Percentiles rank a stretch among this genome's conserved stretches.
Evolutionary conservation across 1,140 invertebrate genomes (phyloP).

Genomic region (Heliconius melpomene): DNA sequence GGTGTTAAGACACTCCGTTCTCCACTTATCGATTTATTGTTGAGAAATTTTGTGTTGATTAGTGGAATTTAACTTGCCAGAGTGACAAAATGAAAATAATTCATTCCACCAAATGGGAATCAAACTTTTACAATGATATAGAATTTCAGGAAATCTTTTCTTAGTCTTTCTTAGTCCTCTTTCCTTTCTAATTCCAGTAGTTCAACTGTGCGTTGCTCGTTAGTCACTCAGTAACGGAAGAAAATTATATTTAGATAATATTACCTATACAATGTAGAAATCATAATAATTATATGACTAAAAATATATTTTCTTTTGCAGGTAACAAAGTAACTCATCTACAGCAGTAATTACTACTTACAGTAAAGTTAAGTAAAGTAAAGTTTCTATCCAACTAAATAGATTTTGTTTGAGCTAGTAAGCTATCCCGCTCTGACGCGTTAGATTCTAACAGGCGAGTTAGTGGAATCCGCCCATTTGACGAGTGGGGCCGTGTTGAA

Average conservation of each 20-base stretch:
- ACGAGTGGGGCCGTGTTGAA: conserved; percentile 68
- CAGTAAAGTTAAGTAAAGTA: not conserved
- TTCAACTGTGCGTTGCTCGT: too few species aligned
- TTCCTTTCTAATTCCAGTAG: too few species aligned
- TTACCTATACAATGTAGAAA: not conserved
- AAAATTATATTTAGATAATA: not conserved
- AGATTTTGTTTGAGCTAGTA: conserved; percentile 45
- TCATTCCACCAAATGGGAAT: too few species aligned
- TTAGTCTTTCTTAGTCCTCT: too few species aligned
- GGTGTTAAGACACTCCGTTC: too few species aligned
- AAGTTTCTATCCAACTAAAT: conserved; percentile 38
- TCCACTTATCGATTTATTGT: too few species aligned
- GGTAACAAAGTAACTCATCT: not conserved
- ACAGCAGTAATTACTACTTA: not conserved
- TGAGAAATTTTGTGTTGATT: too few species aligned
- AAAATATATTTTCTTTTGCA: not conserved
- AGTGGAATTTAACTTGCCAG: too few species aligned
- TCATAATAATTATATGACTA: not conserved
- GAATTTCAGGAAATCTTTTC: too few species aligned
- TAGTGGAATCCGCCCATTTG: conserved; percentile 55
- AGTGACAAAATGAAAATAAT: too few species aligned
- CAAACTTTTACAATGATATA: too few species aligned
- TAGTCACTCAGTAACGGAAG: too few species aligned
- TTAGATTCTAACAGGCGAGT: conserved; percentile 47
- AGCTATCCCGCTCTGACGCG: conserved; percentile 45